Evolutionary conservation across 2,888 invertebrate genomes (phyloP), one percentile per base, ranked within the genome.

Genomic region (Sarcophaga caerulescens): DNA sequence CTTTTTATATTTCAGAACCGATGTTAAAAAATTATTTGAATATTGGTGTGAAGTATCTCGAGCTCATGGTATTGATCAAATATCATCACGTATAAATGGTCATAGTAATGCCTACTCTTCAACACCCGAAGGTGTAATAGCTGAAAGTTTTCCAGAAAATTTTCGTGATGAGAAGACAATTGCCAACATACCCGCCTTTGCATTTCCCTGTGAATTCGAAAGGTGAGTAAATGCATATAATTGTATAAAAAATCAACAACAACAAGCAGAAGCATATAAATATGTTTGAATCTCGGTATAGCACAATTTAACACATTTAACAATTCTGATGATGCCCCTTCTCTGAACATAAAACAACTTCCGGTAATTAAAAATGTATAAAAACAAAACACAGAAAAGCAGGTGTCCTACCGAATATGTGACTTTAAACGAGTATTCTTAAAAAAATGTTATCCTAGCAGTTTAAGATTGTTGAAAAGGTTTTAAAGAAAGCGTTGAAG

Each of bases 181-280:
- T 82, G 96, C 96, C 92, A 96, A 96, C 90, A 96, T 98, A 90
- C 97, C 98, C 66, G 97, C 97, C 94, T 98, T 98, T 94, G 97
- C 97, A 89, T 98, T 97, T 94, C 98, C 97, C 19, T 97, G 96
- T 92, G 95, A 95, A 91, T 95, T 96, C 92, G 95, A 96, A 92
- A 96, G 96, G 97, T 97, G 93, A 94, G 95, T 95, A 69, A 75
- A 73, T 19, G 78, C n/a, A 65, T 65, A 25, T 17, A 65, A 17
- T 62, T 19, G 14, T 68, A 59, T 68, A 66, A 52, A 76, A 63
- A 52, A 70, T 66, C 52, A 35, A 68, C 11, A 69, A 57, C 62
- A 62, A 65, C 23, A 59, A 35, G 3, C 17, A 52, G 4, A 4
- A 14, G 52, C 12, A 14, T 52, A 52, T 52, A 4, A 52, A 52